Conservation (phyloP, 2,888 invertebrate genomes). For the Galerucella pusilla region DNA sequence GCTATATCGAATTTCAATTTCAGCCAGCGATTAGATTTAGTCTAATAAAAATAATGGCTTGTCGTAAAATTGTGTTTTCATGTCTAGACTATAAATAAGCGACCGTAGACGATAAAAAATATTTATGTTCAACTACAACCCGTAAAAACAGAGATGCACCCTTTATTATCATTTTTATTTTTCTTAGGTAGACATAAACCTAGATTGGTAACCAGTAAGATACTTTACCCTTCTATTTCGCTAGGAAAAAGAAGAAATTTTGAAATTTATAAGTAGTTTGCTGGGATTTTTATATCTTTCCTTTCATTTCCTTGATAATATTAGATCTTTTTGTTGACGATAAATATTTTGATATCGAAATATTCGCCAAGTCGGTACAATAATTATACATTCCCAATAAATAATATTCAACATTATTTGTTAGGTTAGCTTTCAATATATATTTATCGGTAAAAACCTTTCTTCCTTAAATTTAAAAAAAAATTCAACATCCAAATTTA, state of each 20-base stretch:
- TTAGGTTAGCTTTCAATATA: no score
- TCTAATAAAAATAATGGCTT: constrained; percentile 37
- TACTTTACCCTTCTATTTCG: constrained; percentile 26
- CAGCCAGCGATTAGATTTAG: constrained; percentile 35
- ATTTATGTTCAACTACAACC: constrained; percentile 44
- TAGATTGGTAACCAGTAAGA: constrained; percentile 36
- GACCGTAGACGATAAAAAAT: constrained; percentile 44
- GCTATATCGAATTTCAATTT: constrained; percentile 29
- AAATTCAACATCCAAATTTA: neutral
- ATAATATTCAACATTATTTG: no score
- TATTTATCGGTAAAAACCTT: neutral
- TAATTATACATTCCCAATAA: neutral
- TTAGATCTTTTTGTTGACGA: neutral
- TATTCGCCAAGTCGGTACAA: neutral
- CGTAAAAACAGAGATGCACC: constrained; percentile 44
- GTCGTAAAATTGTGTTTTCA: constrained; percentile 43
- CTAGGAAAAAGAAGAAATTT: constrained; percentile 28
- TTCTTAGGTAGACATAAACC: constrained; percentile 41
- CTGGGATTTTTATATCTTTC: constrained; percentile 13
- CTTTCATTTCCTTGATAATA: neutral
- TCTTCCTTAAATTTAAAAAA: neutral
- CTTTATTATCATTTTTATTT: constrained; percentile 41
- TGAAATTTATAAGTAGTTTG: constrained; percentile 27
- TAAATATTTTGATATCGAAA: neutral
- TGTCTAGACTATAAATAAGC: constrained; percentile 44